Evolutionary conservation across 2,797 vertebrate species (phyloP), one percentile per base, ranked within the genome.

Genomic region (Dicrostonyx torquatus): DNA sequence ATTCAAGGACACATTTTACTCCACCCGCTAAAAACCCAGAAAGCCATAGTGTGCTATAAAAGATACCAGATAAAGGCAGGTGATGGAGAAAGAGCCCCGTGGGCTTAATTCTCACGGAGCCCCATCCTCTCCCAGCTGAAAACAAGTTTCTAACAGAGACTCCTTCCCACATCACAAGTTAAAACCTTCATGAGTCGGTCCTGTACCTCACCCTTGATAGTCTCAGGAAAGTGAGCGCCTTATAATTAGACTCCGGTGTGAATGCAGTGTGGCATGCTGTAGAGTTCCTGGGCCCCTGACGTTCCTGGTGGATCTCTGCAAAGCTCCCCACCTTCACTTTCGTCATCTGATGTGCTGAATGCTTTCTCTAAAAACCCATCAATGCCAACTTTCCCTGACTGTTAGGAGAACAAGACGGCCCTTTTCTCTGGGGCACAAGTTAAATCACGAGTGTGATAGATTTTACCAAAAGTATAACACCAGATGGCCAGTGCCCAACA

Each of bases 321-420:
- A 95, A 95, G 26, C 48, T 87, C 80, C 20, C 45, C 93, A 94
- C 70, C 62, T 79, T 62, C 43, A 9, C 90, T 95, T 94, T 80
- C 37, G 75, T 66, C 76, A 91, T 15, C 84, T 75, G 83, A 43
- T 93, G 94, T 72, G 55, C 82, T 48, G 20, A 37, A 14, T 48
- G 31, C 58, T 80, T 55, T 75, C 37, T 93, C 68, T 55, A 87
- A 95, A 68, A 80, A 91, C 84, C 82, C 60, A 90, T 89, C 90
- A 87, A 85, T 34, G 70, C 26, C 87, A 94, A n/a, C 3, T 76
- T 96, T 89, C 90, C 45, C 55, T 64, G 76, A 89, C 76, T 58
- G 90, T 73, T 92, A 90, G 92, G 78, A 87, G 62, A 83, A 66
- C 3, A 48, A 86, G 73, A 89, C 90, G 66, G 53, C 72, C 82